Evolutionary conservation across 2,113 vertebrate genomes (phyloP), one percentile per base, ranked within the genome.

Genomic region (Bos indicus): DNA sequence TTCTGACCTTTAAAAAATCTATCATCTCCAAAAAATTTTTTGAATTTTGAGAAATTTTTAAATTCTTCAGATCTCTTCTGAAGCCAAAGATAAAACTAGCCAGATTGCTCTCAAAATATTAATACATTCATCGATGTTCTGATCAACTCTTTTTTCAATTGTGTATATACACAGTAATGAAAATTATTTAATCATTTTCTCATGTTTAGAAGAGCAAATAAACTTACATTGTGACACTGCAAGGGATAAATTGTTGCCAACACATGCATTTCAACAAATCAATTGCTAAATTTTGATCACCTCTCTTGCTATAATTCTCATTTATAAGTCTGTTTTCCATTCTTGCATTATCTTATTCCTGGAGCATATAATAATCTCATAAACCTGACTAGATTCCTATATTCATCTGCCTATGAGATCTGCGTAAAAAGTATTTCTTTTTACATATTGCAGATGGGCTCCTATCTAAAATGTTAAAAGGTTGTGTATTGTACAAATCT

Each of bases 121-220:
- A 14, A 77, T 40, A 83, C 3, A 54, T 67, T 54, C 16, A 43
- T 67, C 17, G 51, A 30, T 40, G 48, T 4, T 57, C 40, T 83
- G 74, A 83, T 51, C 54, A 90, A 33, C 3, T 71, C 21, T 46
- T 56, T 64, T 60, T 59, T 21, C 54, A 91, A 82, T 46, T 85
- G 40, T 88, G 25, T 94, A 92, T 81, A 91, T 28, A 92, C n/a
- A 96, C 7, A 88, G 77, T 88, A 33, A 7, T 87, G 54, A 90
- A 15, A 74, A 95, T 14, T 54, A 88, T 90, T 95, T 91, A 93
- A 51, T 83, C 52, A 57, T 74, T 86, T 87, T 28, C 25, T 46
- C 28, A 16, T 82, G 57, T 77, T 94, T 93, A 91, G 43, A 85
- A 95, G 84, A 92, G 71, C 54, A 91, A 82, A 94, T 88, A 86